phyloP scores from a whole-genome alignment of 2,113 vertebrate species.

The Pteropus alecto region DNA sequence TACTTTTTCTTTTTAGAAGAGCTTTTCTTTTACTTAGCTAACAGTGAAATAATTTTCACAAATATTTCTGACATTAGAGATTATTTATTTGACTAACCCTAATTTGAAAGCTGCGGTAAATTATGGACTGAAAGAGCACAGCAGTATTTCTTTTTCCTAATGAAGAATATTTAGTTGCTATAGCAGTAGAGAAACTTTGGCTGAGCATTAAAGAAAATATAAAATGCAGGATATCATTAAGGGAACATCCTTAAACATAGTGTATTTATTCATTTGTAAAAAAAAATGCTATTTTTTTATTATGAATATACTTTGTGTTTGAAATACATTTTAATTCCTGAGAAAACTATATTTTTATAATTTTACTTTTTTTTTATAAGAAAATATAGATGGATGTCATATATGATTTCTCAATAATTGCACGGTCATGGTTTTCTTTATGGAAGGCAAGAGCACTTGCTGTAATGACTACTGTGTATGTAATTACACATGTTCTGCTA shows the following conservation, averaged over 20 bases:
- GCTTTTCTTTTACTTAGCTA: conserved; percentile 12
- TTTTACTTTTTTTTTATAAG: background rate
- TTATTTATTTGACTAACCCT: background rate
- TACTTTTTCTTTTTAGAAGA: background rate
- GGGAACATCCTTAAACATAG: background rate
- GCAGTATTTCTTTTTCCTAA: background rate
- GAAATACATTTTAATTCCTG: background rate
- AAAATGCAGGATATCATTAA: background rate
- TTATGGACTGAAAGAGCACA: background rate
- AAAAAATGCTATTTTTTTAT: background rate
- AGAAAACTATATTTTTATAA: background rate
- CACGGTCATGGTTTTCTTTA: background rate
- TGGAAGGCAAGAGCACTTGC: background rate
- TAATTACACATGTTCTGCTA: background rate
- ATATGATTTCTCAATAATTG: background rate
- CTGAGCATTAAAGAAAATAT: background rate
- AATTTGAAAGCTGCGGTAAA: background rate
- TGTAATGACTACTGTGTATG: background rate
- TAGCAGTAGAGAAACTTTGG: background rate
- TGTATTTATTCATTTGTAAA: background rate
- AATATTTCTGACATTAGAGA: background rate
- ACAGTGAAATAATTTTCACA: background rate
- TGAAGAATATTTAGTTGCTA: background rate
- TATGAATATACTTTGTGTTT: background rate
- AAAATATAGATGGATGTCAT: background rate